Conservation (phyloP, 2,797 vertebrate genomes). For the Cercopithecus petaurista region DNA sequence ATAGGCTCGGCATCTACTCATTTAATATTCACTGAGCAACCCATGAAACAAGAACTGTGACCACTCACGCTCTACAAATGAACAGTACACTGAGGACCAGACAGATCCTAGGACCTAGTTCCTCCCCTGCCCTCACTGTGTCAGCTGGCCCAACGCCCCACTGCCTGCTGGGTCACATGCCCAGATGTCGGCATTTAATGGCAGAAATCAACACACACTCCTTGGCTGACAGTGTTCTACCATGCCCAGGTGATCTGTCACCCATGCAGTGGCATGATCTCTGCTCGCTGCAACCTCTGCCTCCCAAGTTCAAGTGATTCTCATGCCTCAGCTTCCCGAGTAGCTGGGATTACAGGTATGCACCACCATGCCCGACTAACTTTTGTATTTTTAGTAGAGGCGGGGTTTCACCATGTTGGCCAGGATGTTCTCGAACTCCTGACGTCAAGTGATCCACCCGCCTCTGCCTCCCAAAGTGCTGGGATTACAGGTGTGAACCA, state of each 20-base stretch:
- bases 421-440: background rate
- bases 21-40: background rate
- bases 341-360: background rate
- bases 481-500: background rate
- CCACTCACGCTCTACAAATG: background rate
- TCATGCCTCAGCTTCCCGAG: background rate
- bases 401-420: background rate
- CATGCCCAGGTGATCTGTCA: background rate
- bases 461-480: background rate
- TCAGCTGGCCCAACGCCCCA: background rate
- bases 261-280: background rate
- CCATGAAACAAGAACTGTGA: accelerated
- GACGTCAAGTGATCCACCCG: background rate
- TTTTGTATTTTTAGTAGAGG: background rate
- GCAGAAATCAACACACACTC: background rate
- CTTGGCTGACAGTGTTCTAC: background rate
- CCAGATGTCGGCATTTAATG: background rate
- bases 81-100: background rate
- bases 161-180: background rate
- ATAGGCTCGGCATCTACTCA: background rate
- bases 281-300: background rate
- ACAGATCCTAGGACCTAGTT: background rate
- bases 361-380: background rate
- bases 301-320: background rate
- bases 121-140: too few species aligned